These are phyloP conservation scores for Drosophila testacea DNA, from an alignment of 2,888 invertebrate genomes.

Conservation along the genomic window DNA sequence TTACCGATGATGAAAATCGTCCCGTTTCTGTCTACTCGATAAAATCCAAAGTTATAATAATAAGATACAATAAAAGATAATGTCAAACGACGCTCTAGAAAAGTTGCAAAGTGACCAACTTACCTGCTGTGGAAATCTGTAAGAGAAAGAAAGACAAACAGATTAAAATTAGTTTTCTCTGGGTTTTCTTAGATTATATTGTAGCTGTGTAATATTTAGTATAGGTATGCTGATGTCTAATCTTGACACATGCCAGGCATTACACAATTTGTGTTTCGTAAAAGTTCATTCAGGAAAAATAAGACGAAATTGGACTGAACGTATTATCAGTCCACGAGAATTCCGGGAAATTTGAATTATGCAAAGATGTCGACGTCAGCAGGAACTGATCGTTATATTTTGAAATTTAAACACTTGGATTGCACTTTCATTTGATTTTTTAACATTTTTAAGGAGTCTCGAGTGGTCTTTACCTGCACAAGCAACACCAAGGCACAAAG, in stretches of 20 bases:
- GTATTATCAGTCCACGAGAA: conserved; percentile 18
- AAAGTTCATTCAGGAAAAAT: conserved; percentile 49
- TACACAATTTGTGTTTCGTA: conserved; percentile 55
- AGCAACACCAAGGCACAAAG: conserved; percentile 81
- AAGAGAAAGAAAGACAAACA: conserved; percentile 6
- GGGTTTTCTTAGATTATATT: not conserved
- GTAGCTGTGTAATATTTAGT: conserved; percentile 12
- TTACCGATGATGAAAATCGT: conserved; percentile 79
- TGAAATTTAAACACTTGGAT: conserved; percentile 1
- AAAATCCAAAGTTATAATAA: not conserved
- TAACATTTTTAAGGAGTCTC: conserved; percentile 3
- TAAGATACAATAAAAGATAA: conserved; percentile 21
- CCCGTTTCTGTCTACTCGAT: conserved; percentile 47
- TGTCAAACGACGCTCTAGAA: not conserved
- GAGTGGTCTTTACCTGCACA: conserved; percentile 80
- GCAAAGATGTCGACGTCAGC: conserved; percentile 9
- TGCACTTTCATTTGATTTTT: conserved; percentile 17
- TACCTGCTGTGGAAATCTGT: conserved; percentile 65
- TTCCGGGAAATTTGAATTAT: conserved; percentile 26
- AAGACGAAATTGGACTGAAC: conserved; percentile 14
- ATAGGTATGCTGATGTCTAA: not conserved
- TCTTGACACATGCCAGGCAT: conserved; percentile 43
- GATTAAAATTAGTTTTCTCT: not conserved
- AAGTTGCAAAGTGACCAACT: conserved; percentile 26
- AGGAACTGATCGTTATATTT: conserved; percentile 8